Evolutionary conservation across 2,113 vertebrate species (phyloP).

Genomic region (Hypocryptadius cinnamomeus): DNA sequence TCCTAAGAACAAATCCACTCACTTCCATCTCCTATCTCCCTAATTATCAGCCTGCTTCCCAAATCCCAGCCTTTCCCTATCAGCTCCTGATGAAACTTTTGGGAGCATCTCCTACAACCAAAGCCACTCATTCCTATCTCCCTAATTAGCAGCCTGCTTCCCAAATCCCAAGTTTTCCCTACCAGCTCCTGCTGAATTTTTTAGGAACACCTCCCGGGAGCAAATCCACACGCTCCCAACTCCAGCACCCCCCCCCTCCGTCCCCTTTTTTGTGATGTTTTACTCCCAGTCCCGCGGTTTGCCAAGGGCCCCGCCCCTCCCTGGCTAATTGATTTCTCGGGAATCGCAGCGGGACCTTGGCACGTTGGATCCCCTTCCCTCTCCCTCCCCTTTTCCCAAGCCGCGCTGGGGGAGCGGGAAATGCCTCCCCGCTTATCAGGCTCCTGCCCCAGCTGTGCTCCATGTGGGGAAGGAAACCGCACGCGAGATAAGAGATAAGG

Average conservation of each 20-base stretch:
- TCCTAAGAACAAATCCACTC: accelerated
- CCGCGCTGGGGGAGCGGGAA: not conserved
- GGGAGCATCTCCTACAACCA: not conserved
- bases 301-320: not conserved
- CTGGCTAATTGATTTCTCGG: not conserved
- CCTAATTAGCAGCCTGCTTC: not conserved
- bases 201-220: not conserved
- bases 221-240: not conserved
- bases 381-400: not conserved
- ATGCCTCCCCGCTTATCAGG: not conserved
- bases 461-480: not conserved
- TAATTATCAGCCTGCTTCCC: not conserved
- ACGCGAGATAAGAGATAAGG: not conserved
- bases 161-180: not conserved
- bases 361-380: not conserved
- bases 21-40: not conserved
- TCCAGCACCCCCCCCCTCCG: not conserved
- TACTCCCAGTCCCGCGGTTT: not conserved
- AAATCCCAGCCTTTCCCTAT: accelerated
- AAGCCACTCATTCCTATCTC: not conserved
- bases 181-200: too few relatives aligned
- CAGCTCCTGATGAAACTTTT: accelerated
- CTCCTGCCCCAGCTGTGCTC: not conserved
- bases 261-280: not conserved
- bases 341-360: not conserved